Evolutionary conservation across 2,797 vertebrate genomes (phyloP).

Genomic region (Trachops cirrhosus): DNA sequence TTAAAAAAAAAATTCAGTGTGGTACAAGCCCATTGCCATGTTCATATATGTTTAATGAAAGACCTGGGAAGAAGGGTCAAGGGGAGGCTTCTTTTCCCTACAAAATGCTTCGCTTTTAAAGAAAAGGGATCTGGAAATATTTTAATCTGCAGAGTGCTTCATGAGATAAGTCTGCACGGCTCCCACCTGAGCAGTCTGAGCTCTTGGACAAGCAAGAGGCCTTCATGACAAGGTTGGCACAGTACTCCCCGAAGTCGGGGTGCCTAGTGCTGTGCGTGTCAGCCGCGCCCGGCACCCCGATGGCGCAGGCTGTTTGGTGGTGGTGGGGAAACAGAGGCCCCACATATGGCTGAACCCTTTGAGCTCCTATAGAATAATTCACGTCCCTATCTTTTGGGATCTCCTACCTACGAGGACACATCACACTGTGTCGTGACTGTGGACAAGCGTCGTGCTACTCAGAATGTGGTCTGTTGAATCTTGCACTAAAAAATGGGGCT

Average conservation of each 20-base stretch:
- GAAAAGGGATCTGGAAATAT: not conserved
- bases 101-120: not conserved
- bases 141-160: not conserved
- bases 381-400: not conserved
- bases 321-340: not conserved
- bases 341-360: not conserved
- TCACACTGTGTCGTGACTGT: not conserved
- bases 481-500: not conserved
- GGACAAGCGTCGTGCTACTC: not conserved
- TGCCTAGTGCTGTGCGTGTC: accelerated
- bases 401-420: not conserved
- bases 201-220: not conserved
- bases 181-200: not conserved
- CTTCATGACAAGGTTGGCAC: not conserved
- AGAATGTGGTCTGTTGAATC: not conserved
- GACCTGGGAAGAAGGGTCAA: not conserved
- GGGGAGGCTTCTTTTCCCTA: not conserved
- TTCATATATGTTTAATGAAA: not conserved
- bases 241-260: not conserved
- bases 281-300: not conserved
- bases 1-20: not conserved
- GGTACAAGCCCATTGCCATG: not conserved
- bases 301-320: not conserved
- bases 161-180: not conserved
- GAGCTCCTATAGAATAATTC: not conserved